Evolutionary conservation across 1,140 invertebrate genomes (phyloP), one percentile per base, ranked within the genome.

Genomic region (Latrodectus geometricus): DNA sequence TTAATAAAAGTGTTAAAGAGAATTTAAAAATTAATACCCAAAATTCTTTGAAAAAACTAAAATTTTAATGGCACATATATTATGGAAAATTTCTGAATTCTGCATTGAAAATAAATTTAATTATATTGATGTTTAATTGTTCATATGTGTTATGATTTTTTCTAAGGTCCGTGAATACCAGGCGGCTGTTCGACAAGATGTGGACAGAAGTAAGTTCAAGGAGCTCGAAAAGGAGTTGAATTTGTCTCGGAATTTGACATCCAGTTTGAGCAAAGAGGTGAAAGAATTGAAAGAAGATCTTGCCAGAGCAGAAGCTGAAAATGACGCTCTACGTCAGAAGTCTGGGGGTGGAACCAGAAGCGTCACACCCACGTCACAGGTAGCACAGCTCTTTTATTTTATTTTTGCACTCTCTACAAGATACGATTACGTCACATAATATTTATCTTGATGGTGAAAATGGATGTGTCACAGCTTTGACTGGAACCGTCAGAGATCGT

Each of bases 191-290:
- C 87, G 88, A 21, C 88, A 89, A 35, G 87, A 89, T 66, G 88
- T 89, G 48, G 89, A 89, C 52, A 85, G 90, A 56, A 81, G 84
- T 12, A 79, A 89, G 0, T 90, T 90, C 56, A 89, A 90, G 89
- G 93, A 95, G 88, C 90, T 98, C 52, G 96, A 98, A 90, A 94
- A 96, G 89, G 96, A 98, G 90, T 91, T 98, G 17, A 92, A 93
- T n/a, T 93, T 96, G 65, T 94, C 96, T 0, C 97, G 95, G 89
- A 96, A 97, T 90, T 93, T 93, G 66, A 91, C 91, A 23, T 90
- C 92, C 4, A 90, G 91, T 85, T 91, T 95, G 74, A 92, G 94
- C 87, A 94, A 93, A 89, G 95, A 97, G 89, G 90, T 97, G 35
- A 94, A 96, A 88, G 93, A 94, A 68, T 92, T 94, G 17, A 95